Evolutionary conservation across 2,113 vertebrate genomes (phyloP), one percentile per base, ranked within the genome.

Genomic region (Athene noctua): DNA sequence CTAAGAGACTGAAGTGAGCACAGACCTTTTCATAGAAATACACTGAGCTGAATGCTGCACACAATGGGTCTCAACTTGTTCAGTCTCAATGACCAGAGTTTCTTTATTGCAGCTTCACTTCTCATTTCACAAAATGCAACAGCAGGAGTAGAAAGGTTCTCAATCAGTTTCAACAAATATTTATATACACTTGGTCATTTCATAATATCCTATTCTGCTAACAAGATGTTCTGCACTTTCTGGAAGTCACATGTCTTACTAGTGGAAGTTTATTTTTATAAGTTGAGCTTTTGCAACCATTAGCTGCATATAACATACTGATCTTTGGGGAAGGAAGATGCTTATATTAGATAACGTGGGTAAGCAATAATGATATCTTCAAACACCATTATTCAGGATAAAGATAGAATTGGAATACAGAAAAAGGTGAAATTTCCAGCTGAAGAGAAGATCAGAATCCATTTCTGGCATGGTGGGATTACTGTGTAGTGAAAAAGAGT

Each of bases 161-260:
- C 46, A 62, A 36, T 87, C n/a, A 57, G 47, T 66, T 74, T 92
- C 59, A 78, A 55, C 77, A 97, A 97, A 94, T 95, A 90, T 97
- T 97, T 97, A 67, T 89, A 68, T n/a, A 59, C 13, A 52, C 51
- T 71, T 66, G 46, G 32, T 83, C 16, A 81, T 95, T 96, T 97
- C 95, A 92, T 82, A 93, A 96, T 71, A 82, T 72, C 57, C 73
- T 68, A 9, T 81, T 91, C 42, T 79, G 83, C 86, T 96, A 94
- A 70, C 83, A 94, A 80, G 74, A 91, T 93, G 94, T 92, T 96
- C 83, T 92, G 78, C 38, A 27, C 40, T 89, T 91, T 72, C 93
- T 72, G 62, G 79, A 95, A 93, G 81, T 96, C 96, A 96, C 84
- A 40, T 91, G 92, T 26, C 51, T 61, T 91, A 46, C 54, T 61